Base-by-base conservation (phyloP, 2,113 vertebrate genomes). In the Ptilonorhynchus violaceus region DNA sequence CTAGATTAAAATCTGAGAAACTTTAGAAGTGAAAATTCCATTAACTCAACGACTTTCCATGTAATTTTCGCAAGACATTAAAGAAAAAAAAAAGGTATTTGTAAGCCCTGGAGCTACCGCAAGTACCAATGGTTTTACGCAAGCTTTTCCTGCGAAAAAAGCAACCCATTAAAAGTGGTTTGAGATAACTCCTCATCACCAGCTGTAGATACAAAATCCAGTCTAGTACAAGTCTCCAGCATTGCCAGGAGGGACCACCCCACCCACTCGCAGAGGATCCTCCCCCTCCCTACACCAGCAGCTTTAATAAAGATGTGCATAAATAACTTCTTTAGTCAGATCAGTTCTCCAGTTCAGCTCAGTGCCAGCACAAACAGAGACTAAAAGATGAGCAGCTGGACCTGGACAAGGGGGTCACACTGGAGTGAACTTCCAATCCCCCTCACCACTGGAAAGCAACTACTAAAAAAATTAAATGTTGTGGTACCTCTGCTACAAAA, bases 201-300 rank as follows among this genome's bases (percentile, higher is more conserved):
- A 88, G 76, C 67, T 77, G 80, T 4, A 63, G 83, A 70, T 59
- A 63, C 31, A 72, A 83, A 28, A 88, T 20, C 85, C 21, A 88
- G 78, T 79, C 75, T 73, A 69, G 72, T 83, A 94, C 6, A 16
- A 46, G 84, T 67, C 67, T 42, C 30, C 55, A 67, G 10, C 39
- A 12, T 35, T 81, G 93, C 89, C 94, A 92, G 75, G 28, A 91
- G 68, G 68, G 91, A 92, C 86, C 68, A 52, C 55, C 87, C 76
- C 86, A 92, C 68, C 92, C 88, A 92, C 83, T 63, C 4, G 0
- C 0, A 10, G 24, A 46, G 49, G 66, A 89, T 94, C 88, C 81
- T 88, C 88, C 69, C 37, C 56, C 81, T 91, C 78, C 66, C 62
- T 72, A 3, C 73, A 73, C 9, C 74, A 89, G 85, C 81, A 94